Evolutionary conservation across 1,140 invertebrate species (phyloP).

Genomic region (Leucophenga varia): DNA sequence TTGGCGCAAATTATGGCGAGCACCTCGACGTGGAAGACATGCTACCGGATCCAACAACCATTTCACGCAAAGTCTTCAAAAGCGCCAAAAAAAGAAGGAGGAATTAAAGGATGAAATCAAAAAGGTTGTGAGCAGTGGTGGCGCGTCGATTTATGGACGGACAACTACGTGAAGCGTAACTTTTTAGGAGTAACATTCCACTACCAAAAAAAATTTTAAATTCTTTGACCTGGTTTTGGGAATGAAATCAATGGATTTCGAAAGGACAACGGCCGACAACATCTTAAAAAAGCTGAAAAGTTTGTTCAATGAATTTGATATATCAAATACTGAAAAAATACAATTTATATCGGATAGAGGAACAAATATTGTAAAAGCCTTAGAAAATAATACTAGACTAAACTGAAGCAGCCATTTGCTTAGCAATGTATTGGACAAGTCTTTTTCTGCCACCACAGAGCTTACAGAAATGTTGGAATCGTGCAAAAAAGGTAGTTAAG

Average conservation of each 20-base stretch:
- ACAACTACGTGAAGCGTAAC: slow-evolving; percentile 9
- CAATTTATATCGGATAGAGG: slow-evolving; percentile 10
- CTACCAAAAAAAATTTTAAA: slow-evolving; percentile 4
- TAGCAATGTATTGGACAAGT: background rate
- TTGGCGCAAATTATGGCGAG: slow-evolving; percentile 12
- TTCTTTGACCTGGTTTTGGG: slow-evolving; percentile 5
- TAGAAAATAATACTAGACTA: background rate
- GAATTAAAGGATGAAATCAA: slow-evolving; percentile 3
- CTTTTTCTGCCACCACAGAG: background rate
- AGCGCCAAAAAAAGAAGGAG: slow-evolving; percentile 7
- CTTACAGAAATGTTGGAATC: background rate
- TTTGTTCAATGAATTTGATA: slow-evolving; percentile 9
- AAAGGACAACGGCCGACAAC: slow-evolving; percentile 5
- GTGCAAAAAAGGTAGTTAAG: slow-evolving; percentile 4
- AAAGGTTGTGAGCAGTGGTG: slow-evolving; percentile 2
- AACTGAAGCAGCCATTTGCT: slow-evolving; percentile 1
- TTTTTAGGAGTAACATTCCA: slow-evolving; percentile 21
- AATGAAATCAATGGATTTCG: slow-evolving; percentile 14
- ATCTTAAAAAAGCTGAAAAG: slow-evolving; percentile 4
- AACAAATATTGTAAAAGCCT: slow-evolving; percentile 2
- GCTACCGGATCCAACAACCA: slow-evolving; percentile 11
- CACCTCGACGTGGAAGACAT: slow-evolving; percentile 8
- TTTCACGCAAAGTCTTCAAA: slow-evolving; percentile 9
- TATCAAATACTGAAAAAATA: background rate
- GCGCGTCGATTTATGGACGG: slow-evolving; percentile 7